phyloP scores from a whole-genome alignment of 2,113 vertebrate species.

The Probosciger aterrimus region DNA sequence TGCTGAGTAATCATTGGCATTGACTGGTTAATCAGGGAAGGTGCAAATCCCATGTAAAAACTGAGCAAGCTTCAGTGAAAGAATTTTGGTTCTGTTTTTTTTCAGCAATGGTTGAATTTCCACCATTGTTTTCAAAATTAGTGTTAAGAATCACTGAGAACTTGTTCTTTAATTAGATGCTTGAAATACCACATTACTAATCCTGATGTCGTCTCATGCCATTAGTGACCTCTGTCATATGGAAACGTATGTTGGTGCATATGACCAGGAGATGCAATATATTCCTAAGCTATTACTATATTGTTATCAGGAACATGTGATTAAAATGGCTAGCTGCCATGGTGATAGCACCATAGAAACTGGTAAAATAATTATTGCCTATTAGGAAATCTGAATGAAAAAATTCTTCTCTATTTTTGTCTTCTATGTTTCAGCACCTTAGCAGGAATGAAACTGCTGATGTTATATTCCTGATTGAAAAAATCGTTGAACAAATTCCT shows the following conservation, averaged over 20 bases:
- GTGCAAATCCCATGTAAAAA: background rate
- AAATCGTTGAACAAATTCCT: background rate
- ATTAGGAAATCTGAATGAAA: conserved; percentile 35
- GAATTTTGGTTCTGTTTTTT: background rate
- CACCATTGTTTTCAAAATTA: background rate
- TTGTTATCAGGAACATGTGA: conserved; percentile 21
- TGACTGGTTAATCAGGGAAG: conserved; percentile 2
- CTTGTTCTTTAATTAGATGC: conserved; percentile 3
- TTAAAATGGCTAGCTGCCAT: conserved; percentile 55
- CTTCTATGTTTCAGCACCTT: background rate
- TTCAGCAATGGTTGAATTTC: background rate
- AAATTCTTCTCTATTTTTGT: background rate
- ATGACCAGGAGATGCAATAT: background rate
- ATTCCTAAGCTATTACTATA: background rate
- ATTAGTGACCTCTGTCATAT: background rate
- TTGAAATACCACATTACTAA: background rate
- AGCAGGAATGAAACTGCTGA: background rate
- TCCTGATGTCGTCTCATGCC: background rate
- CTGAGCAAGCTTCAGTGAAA: background rate
- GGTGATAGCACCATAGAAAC: conserved; percentile 62
- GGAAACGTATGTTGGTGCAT: background rate
- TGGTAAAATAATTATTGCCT: conserved; percentile 34
- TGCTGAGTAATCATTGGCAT: conserved; percentile 4
- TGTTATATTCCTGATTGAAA: background rate
- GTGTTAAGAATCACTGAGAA: background rate